A percentile compares a stretch with the other conserved stretches of the same genome.
Conservation (phyloP, 2,797 vertebrate species). For the Spinus pinus region DNA sequence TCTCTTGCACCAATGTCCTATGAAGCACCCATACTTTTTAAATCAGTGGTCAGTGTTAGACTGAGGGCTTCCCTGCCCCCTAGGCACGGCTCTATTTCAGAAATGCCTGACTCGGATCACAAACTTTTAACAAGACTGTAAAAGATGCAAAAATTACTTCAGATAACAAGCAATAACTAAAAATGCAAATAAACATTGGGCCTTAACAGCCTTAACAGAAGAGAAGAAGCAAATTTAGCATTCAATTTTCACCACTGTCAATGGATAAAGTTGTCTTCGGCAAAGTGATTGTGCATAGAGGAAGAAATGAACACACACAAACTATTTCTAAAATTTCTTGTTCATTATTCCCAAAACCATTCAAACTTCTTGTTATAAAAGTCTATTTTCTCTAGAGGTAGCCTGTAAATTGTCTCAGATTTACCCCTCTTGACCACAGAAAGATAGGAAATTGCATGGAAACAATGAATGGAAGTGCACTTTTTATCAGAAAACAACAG, state of each 20-base stretch:
- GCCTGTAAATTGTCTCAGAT: conserved; percentile 57
- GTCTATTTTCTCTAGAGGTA: conserved; percentile 56
- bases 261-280: not conserved
- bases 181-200: not conserved
- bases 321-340: not conserved
- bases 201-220: not conserved
- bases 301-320: not conserved
- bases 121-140: not conserved
- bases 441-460: conserved; percentile 71
- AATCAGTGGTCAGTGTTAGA: not conserved
- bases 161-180: not conserved
- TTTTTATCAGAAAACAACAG: conserved; percentile 72
- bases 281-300: not conserved
- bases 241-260: not conserved
- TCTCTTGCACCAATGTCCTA: not conserved
- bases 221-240: not conserved
- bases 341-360: not conserved
- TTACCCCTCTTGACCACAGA: conserved; percentile 58
- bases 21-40: not conserved
- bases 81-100: not conserved
- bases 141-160: not conserved
- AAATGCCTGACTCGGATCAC: not conserved
- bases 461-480: conserved; percentile 77
- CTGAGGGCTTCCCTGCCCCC: too few relatives aligned
- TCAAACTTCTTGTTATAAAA: conserved; percentile 11